Evolutionary conservation across 2,113 vertebrate species (phyloP).

Genomic region (Grantiella picta): DNA sequence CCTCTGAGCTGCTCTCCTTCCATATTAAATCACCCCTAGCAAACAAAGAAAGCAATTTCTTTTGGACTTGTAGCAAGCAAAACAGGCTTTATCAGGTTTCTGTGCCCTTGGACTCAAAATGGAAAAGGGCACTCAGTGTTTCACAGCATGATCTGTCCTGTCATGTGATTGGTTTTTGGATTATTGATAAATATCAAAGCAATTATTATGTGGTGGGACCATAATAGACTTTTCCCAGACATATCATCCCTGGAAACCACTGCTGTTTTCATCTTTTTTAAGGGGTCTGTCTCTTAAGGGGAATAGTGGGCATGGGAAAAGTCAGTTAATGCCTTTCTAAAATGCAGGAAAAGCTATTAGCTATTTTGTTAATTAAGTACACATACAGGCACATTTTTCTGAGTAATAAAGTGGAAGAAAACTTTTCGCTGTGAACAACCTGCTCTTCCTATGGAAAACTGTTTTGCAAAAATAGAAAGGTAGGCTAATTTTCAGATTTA

Average conservation of each 20-base stretch:
- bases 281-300: not conserved
- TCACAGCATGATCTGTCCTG: not conserved
- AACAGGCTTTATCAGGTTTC: not conserved
- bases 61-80: not conserved
- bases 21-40: not conserved
- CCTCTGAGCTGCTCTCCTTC: not conserved
- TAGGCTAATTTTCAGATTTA: not conserved
- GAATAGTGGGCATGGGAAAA: not conserved
- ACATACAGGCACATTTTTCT: not conserved
- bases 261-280: not conserved
- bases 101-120: not conserved
- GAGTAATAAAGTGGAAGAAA: not conserved
- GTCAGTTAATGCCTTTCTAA: not conserved
- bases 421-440: not conserved
- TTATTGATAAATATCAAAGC: not conserved
- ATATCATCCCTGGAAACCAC: not conserved
- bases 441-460: not conserved
- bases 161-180: not conserved
- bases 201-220: not conserved
- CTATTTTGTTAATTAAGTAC: not conserved
- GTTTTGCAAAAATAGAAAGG: not conserved
- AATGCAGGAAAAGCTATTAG: not conserved
- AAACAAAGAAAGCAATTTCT: not conserved
- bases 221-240: not conserved
- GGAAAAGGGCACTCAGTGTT: not conserved